These are phyloP conservation scores for Zoanthus sociatus DNA, from an alignment of 92 coral and sea anemone species.

Conservation along the genomic window DNA sequence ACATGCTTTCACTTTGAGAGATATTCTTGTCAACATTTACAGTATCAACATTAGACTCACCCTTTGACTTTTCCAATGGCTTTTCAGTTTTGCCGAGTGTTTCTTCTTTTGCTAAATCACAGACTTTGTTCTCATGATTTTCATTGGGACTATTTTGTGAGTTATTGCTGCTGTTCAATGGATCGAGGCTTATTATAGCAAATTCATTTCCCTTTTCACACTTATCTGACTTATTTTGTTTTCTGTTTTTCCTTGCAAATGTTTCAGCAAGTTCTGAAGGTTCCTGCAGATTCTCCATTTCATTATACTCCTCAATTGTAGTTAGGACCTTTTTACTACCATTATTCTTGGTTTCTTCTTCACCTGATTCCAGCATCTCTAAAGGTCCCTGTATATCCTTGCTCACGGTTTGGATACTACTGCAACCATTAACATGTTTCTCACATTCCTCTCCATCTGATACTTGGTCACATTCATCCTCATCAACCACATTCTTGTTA, in stretches of 20 bases:
- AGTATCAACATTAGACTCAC: too few relatives aligned
- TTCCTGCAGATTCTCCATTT: background rate
- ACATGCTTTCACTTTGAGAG: slow-evolving; percentile 17
- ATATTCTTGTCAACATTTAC: background rate
- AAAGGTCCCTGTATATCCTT: too few relatives aligned
- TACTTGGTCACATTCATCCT: background rate
- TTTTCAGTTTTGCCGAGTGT: too few relatives aligned
- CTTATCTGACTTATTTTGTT: background rate
- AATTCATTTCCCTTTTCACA: background rate
- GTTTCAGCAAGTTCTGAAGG: background rate
- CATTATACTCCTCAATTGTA: background rate
- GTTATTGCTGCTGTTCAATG: background rate
- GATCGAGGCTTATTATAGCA: background rate
- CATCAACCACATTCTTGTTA: background rate
- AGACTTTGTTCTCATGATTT: too few relatives aligned
- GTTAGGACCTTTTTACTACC: background rate
- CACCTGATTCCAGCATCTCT: slow-evolving; percentile 1
- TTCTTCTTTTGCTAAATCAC: too few relatives aligned
- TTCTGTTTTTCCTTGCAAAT: background rate
- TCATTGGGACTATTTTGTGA: too few relatives aligned
- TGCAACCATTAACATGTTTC: too few relatives aligned
- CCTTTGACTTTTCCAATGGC: too few relatives aligned
- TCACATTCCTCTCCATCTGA: too few relatives aligned
- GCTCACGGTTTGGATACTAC: too few relatives aligned
- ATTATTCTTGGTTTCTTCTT: background rate